Percentiles rank a stretch among this genome's conserved stretches.
phyloP scores from a whole-genome alignment of 2,888 invertebrate species.

The Megaustenia siamemsis region DNA sequence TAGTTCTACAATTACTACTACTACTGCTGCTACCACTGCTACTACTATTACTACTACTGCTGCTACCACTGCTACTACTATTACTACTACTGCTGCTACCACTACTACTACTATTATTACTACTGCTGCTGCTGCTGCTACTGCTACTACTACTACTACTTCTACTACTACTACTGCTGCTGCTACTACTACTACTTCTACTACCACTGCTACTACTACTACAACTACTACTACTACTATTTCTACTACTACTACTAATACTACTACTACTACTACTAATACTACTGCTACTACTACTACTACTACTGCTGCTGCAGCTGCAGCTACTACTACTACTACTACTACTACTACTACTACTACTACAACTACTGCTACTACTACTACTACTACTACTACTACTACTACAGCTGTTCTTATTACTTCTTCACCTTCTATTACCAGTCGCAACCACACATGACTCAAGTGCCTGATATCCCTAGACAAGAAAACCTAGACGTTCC shows the following conservation, averaged over 20 bases:
- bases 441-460: too few relatives aligned
- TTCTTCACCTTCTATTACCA: not conserved
- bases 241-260: slow-evolving; percentile 4
- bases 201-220: slow-evolving; percentile 13
- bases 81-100: slow-evolving; percentile 7
- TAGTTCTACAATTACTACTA: not conserved
- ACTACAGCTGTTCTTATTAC: not conserved
- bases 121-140: not conserved
- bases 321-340: slow-evolving; percentile 11
- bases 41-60: slow-evolving; percentile 16
- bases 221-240: slow-evolving; percentile 17
- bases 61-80: slow-evolving; percentile 1
- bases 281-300: slow-evolving; percentile 20
- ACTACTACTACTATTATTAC: not conserved
- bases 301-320: slow-evolving; percentile 20
- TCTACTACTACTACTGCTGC: slow-evolving; percentile 20
- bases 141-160: not conserved
- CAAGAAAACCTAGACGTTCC: too few relatives aligned
- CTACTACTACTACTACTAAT: slow-evolving; percentile 16
- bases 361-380: not conserved
- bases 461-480: too few relatives aligned
- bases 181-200: slow-evolving; percentile 17
- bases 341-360: not conserved
- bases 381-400: not conserved
- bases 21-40: not conserved